A percentile compares a stretch with the other conserved stretches of the same genome.
Conservation (phyloP, 2,888 invertebrate genomes). For the Lysandra bellargus region DNA sequence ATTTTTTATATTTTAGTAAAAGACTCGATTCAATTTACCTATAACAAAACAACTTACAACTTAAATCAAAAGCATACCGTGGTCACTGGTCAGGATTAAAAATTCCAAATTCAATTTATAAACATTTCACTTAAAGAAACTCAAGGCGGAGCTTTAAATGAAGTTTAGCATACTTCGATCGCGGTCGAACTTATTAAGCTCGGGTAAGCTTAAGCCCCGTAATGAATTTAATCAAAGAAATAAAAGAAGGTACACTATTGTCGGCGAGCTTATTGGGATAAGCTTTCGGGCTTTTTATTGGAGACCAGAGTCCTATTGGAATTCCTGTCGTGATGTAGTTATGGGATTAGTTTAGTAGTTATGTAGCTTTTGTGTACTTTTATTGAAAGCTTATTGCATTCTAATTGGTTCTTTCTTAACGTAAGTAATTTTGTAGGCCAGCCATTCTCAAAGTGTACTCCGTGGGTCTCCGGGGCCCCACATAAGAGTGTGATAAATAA, state of each 20-base stretch:
- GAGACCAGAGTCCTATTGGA: not conserved
- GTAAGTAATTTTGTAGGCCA: not conserved
- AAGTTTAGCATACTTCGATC: conserved; percentile 21
- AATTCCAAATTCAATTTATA: conserved; percentile 5
- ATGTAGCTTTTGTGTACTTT: not conserved
- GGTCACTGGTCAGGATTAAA: not conserved
- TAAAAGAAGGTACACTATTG: conserved; percentile 20
- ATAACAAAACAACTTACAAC: not conserved
- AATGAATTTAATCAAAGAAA: conserved; percentile 31
- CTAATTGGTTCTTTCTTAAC: too few relatives aligned
- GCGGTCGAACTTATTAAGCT: conserved; percentile 16
- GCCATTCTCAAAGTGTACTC: too few relatives aligned
- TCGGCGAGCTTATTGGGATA: conserved; percentile 8
- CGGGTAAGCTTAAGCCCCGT: conserved; percentile 18
- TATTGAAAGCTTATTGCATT: not conserved
- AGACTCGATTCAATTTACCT: not conserved
- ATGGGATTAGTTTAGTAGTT: not conserved
- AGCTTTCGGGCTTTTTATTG: conserved; percentile 16
- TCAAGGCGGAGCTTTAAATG: conserved; percentile 8
- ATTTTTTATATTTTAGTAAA: not conserved
- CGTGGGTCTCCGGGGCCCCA: too few relatives aligned
- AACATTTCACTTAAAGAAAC: not conserved
- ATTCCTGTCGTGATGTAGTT: not conserved
- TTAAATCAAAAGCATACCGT: not conserved
- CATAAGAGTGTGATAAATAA: too few relatives aligned